Percentiles rank a stretch among this genome's conserved stretches.
Conservation (phyloP, 1,140 invertebrate genomes). For the Acarapis woodi region DNA sequence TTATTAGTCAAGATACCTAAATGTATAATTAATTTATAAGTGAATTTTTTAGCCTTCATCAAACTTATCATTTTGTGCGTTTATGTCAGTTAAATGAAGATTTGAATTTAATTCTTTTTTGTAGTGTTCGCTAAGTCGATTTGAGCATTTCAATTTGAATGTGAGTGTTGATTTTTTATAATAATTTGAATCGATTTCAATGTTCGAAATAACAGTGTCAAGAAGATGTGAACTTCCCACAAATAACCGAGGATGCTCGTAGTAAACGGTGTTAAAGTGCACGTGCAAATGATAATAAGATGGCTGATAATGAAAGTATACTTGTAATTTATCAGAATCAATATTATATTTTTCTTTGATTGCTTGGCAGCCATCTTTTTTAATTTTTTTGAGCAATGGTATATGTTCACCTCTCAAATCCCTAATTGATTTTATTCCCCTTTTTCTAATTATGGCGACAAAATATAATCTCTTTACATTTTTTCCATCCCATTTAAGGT, state of each 20-base stretch:
- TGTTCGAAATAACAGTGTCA: conserved; percentile 61
- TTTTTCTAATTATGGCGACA: conserved; percentile 40
- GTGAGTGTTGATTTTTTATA: conserved; percentile 44
- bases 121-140: too few species aligned
- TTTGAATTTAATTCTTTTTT: too few species aligned
- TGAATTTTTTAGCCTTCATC: too few species aligned
- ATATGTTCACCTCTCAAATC: conserved; percentile 47
- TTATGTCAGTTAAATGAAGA: too few species aligned
- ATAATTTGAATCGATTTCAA: conserved; percentile 46
- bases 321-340: conserved; percentile 32
- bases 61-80: too few species aligned
- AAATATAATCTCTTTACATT: conserved; percentile 45
- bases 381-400: conserved; percentile 48
- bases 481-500: conserved; percentile 33
- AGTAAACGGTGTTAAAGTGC: conserved; percentile 57
- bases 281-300: conserved; percentile 88
- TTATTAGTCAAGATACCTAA: too few species aligned
- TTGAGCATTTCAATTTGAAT: too few species aligned
- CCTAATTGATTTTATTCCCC: conserved; percentile 44
- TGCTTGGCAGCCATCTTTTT: conserved; percentile 34
- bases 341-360: conserved; percentile 51
- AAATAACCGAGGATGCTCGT: conserved; percentile 34
- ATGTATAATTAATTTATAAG: too few species aligned
- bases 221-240: conserved; percentile 58
- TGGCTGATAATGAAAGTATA: conserved; percentile 80